A percentile compares a stretch with the other conserved stretches of the same genome.
These are phyloP conservation scores for Ochotona princeps DNA, from an alignment of 2,113 vertebrate species.

Conservation along the genomic window DNA sequence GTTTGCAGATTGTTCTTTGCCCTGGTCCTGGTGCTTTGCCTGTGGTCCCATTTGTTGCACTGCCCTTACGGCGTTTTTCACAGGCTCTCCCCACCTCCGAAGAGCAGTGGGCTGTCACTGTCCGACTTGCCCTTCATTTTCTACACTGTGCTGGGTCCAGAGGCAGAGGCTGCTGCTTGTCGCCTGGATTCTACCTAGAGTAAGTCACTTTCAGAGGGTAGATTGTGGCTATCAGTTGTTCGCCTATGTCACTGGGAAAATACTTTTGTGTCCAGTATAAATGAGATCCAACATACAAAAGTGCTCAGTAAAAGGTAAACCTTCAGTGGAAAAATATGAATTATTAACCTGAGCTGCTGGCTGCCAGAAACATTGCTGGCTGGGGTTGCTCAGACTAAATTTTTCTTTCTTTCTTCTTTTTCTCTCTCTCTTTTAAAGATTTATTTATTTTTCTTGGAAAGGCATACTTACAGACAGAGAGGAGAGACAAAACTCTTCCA, in stretches of 20 bases:
- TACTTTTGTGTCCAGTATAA: not conserved
- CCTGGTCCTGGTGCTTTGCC: not conserved
- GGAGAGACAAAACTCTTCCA: too few relatives aligned
- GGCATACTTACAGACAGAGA: too few relatives aligned
- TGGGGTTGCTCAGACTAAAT: not conserved
- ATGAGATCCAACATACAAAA: not conserved
- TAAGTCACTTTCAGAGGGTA: not conserved
- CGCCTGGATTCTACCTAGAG: not conserved
- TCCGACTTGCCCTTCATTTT: not conserved
- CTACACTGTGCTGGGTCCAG: not conserved
- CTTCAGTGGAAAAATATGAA: conserved; percentile 26
- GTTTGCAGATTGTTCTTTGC: conserved; percentile 16
- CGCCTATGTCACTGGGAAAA: not conserved
- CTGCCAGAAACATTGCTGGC: not conserved
- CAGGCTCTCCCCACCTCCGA: not conserved
- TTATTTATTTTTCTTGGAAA: too few relatives aligned
- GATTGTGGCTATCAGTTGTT: not conserved
- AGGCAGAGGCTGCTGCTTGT: not conserved
- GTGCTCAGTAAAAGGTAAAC: conserved; percentile 3
- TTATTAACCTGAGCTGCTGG: conserved; percentile 8
- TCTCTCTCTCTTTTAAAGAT: not conserved
- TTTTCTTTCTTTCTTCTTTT: not conserved
- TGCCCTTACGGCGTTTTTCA: not conserved
- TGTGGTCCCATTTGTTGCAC: not conserved
- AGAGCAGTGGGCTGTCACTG: not conserved